Percentiles rank a stretch among this genome's conserved stretches.
These are phyloP conservation scores for Operophtera brumata DNA, from an alignment of 2,888 invertebrate genomes.

Conservation along the genomic window DNA sequence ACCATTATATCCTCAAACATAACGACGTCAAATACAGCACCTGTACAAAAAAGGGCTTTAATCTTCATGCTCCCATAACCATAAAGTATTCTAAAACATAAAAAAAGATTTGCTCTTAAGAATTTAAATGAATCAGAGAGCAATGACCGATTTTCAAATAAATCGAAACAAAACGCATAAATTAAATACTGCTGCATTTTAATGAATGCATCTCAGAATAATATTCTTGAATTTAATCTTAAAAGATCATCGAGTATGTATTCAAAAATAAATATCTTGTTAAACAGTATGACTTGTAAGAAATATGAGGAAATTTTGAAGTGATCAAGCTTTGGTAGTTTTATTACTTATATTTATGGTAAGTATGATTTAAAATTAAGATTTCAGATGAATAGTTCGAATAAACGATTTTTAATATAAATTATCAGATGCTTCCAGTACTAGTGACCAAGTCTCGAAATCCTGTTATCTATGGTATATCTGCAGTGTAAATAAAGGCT, in stretches of 20 bases:
- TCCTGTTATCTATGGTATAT: no score
- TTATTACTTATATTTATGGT: not conserved
- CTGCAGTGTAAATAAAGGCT: not conserved
- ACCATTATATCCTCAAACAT: no score
- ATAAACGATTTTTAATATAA: no score
- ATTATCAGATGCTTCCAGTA: no score
- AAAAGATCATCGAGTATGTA: not conserved
- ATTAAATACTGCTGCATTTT: not conserved
- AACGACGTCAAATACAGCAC: not conserved
- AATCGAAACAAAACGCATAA: slow-evolving; percentile 6
- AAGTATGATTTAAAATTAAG: not conserved
- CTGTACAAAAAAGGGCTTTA: not conserved
- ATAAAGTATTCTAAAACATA: not conserved
- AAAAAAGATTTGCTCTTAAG: not conserved
- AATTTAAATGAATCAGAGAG: not conserved
- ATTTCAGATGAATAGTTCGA: not conserved
- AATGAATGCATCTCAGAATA: not conserved
- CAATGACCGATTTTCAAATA: slow-evolving; percentile 9
- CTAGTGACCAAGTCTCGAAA: no score
- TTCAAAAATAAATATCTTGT: not conserved
- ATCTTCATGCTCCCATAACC: not conserved
- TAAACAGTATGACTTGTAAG: not conserved
- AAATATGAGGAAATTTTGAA: not conserved
- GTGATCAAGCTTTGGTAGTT: not conserved
- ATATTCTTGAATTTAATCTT: not conserved